Evolutionary conservation across 1,140 invertebrate species (phyloP).

Genomic region (Procambarus clarkii): DNA sequence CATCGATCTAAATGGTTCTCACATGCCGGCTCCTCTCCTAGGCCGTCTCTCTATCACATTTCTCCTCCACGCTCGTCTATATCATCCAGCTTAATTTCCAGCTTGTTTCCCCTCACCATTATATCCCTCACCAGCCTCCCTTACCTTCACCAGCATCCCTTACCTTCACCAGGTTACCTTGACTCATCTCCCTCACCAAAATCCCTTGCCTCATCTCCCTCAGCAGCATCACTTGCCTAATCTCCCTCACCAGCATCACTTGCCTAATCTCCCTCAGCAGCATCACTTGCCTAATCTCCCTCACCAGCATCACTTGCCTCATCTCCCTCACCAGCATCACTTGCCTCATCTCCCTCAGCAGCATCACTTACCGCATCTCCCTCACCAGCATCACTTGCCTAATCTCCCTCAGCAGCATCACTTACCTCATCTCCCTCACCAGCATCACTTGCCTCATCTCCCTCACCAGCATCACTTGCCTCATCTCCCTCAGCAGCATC

Average conservation of each 20-base stretch:
- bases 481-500: not conserved
- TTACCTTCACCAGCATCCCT: not conserved
- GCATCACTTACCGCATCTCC: not conserved
- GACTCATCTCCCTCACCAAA: not conserved
- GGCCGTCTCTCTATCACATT: not conserved
- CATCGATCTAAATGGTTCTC: not conserved
- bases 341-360: not conserved
- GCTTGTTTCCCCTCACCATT: no score
- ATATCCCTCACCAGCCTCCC: not conserved
- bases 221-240: not conserved
- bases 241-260: no score
- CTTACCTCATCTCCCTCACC: not conserved
- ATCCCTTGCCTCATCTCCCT: not conserved
- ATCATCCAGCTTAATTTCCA: not conserved
- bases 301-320: not conserved
- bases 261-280: not conserved
- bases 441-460: not conserved
- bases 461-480: constrained; percentile 2
- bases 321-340: not conserved
- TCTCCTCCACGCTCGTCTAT: not conserved
- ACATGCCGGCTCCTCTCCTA: not conserved
- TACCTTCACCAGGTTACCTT: not conserved
- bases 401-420: not conserved
- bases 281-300: not conserved
- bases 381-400: not conserved